These are phyloP conservation scores for Scolopax bukidnonensis DNA, from an alignment of 2,797 vertebrate genomes.

Conservation along the genomic window DNA sequence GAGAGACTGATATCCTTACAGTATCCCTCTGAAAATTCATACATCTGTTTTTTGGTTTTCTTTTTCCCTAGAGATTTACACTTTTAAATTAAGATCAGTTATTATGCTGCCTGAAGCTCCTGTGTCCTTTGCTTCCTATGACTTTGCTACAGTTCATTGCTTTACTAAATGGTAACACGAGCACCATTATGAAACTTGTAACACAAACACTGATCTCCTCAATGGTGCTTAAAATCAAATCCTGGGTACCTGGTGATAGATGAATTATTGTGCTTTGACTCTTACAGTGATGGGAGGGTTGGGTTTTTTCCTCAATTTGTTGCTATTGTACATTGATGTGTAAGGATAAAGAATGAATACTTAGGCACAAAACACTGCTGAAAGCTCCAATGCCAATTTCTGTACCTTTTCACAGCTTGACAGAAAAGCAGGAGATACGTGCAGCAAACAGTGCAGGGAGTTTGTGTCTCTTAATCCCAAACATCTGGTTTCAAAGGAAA, in stretches of 20 bases:
- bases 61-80: neutral
- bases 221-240: neutral
- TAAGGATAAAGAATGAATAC: neutral
- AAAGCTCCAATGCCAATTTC: neutral
- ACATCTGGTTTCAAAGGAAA: neutral
- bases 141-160: neutral
- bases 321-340: neutral
- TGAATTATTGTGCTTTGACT: neutral
- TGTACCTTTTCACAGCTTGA: neutral
- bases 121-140: neutral
- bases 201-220: neutral
- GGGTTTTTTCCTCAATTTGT: rapidly evolving
- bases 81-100: neutral
- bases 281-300: neutral
- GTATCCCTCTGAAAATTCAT: neutral
- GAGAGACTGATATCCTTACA: neutral
- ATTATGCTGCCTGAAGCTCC: neutral
- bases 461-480: neutral
- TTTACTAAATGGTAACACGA: neutral
- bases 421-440: neutral
- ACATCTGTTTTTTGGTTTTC: neutral
- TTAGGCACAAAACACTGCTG: neutral
- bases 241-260: neutral
- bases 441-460: neutral
- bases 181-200: neutral